Conservation (phyloP, 1,140 invertebrate genomes). For the Drosophila burlai region DNA sequence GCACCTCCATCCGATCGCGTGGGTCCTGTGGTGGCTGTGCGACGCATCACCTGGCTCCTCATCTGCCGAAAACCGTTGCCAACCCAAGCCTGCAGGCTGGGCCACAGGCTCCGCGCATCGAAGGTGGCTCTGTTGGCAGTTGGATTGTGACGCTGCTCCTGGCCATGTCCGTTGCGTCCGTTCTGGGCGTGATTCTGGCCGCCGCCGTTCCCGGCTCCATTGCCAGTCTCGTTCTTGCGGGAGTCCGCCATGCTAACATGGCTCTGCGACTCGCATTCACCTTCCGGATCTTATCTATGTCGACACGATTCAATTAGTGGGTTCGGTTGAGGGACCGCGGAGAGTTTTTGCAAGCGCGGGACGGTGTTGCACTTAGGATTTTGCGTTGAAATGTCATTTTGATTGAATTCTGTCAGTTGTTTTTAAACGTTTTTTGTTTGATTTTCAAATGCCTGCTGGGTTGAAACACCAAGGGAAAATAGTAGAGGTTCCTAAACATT, state of each 20-base stretch:
- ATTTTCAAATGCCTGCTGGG: conserved; percentile 39
- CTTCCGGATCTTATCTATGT: conserved; percentile 25
- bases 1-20: conserved; percentile 11
- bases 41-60: conserved; percentile 50
- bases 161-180: conserved; percentile 15
- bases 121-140: neutral
- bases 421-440: neutral
- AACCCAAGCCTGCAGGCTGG: conserved; percentile 40
- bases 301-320: conserved; percentile 29
- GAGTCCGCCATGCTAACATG: conserved; percentile 71
- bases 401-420: conserved; percentile 4
- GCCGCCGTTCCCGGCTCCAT: conserved; percentile 7
- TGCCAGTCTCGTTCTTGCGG: conserved; percentile 46
- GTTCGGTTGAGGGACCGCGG: conserved; percentile 5
- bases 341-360: conserved; percentile 28
- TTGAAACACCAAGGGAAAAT: neutral
- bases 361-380: conserved; percentile 58
- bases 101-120: conserved; percentile 8
- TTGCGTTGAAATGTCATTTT: conserved; percentile 49
- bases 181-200: conserved; percentile 14
- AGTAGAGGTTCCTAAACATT: neutral
- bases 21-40: conserved; percentile 65
- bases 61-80: conserved; percentile 39
- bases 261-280: conserved; percentile 26
- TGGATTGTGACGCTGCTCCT: conserved; percentile 1